Base-by-base conservation (phyloP, 1,140 invertebrate species). In the Saccostrea cuccullata region DNA sequence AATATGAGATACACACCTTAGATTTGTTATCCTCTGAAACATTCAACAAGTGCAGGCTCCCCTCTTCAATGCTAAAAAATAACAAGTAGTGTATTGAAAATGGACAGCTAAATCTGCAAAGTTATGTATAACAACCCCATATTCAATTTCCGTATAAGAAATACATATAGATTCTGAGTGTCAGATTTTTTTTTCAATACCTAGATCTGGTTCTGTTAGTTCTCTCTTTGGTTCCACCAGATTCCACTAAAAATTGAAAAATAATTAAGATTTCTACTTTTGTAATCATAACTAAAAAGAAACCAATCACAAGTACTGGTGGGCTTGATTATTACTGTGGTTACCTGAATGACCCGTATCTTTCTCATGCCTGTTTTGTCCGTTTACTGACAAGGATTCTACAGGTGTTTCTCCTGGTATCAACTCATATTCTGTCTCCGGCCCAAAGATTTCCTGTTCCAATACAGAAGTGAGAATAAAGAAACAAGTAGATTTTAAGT, bases 391-490 rank as follows among this genome's bases (percentile, higher is more conserved):
- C 85, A 93, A 86, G 17, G 89, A 82, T 87, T 94, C 92, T 40
- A 94, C 88, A 15, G 90, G 90, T 9, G 93, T 93, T 73, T 93
- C 91, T 17, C 86, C 91, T 56, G 90, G 92, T n/a, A 91, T 86
- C 55, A 94, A 82, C 85, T 93, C 90, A 85, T 91, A 91, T 55
- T 94, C 91, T 86, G 92, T 92, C 73, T 89, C 90, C 23, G 93
- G 93, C 56, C 93, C 93, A 93, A 94, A 94, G 77, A 94, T 89
- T n/a, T 77, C 84, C 91, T 94, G 88, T 12, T 86, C 86, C 58
- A 70, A 77, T 89, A 20, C 4, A 82, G 13, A 9, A 30, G 23
- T 2, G 26, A 26, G 26, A 87, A 20, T 17, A 64, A 17, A 64
- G 47, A 5, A 47, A 47, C 2, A 8, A 6, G 6, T 47, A 47